A percentile compares a stretch with the other conserved stretches of the same genome.
phyloP scores from a whole-genome alignment of 2,113 vertebrate genomes.

The Sphyrna mokarran region DNA sequence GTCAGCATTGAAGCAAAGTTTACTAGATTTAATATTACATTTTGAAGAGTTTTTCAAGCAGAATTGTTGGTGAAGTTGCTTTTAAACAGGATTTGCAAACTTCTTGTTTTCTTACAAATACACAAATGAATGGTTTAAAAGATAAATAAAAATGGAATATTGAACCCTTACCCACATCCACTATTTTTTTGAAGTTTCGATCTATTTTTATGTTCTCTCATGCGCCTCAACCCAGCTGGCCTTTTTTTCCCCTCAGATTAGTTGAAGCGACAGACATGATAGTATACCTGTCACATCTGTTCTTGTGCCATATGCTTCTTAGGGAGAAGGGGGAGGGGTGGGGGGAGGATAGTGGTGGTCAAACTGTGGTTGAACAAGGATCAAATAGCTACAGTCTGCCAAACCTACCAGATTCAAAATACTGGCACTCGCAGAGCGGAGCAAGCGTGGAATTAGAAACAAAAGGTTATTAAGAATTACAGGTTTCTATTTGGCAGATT shows the following conservation, averaged over 20 bases:
- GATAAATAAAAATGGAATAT: too few species aligned
- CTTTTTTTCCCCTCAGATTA: neutral
- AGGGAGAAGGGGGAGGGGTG: neutral
- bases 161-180: neutral
- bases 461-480: neutral
- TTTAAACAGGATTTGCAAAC: neutral
- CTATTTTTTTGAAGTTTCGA: neutral
- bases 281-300: conserved; percentile 4
- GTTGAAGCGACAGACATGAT: neutral
- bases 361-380: conserved; percentile 1
- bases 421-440: neutral
- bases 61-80: neutral
- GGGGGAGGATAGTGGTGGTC: neutral
- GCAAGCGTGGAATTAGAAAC: neutral
- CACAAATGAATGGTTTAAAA: neutral
- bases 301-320: neutral
- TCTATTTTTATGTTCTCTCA: neutral
- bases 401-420: neutral
- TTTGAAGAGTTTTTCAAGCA: neutral
- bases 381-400: neutral
- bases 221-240: neutral
- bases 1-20: neutral
- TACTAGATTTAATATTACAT: neutral
- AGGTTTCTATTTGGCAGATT: neutral
- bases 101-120: neutral